These are phyloP conservation scores for Toxonevra muliebris DNA, from an alignment of 2,888 invertebrate species.

Conservation along the genomic window DNA sequence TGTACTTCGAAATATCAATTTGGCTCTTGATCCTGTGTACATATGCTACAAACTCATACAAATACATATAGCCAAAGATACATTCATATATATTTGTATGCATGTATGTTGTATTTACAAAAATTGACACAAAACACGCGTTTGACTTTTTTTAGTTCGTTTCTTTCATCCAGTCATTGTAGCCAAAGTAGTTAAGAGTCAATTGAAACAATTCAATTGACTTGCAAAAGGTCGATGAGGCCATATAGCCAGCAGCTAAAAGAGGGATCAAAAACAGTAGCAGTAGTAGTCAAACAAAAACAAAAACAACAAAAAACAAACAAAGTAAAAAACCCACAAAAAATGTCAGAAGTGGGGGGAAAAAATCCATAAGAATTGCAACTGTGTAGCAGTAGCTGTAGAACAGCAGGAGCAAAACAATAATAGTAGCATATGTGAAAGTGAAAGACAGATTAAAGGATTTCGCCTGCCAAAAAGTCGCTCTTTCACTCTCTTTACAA, in stretches of 20 bases:
- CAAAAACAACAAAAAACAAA: conserved; percentile 1
- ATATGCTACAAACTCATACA: conserved; percentile 6
- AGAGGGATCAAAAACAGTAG: background rate
- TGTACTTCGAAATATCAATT: conserved; percentile 23
- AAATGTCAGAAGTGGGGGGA: background rate
- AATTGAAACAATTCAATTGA: conserved; percentile 41
- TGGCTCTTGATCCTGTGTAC: conserved; percentile 17
- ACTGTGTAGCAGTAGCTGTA: background rate
- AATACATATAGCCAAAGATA: background rate
- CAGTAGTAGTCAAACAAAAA: conserved; percentile 3
- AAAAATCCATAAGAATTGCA: background rate
- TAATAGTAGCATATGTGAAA: conserved; percentile 3
- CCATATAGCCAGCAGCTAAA: background rate
- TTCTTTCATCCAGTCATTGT: background rate
- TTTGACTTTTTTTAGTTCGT: conserved; percentile 5
- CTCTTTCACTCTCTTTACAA: background rate
- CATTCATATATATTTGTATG: background rate
- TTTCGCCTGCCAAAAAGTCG: conserved; percentile 1
- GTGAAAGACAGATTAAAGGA: conserved; percentile 14
- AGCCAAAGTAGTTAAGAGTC: conserved; percentile 39
- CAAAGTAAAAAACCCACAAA: no score
- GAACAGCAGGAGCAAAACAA: background rate
- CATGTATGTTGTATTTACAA: conserved; percentile 11
- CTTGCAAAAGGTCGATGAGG: conserved; percentile 21
- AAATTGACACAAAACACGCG: conserved; percentile 25